Base-by-base conservation (phyloP, 2,113 vertebrate species). In the Cyprinodon brontotheroides region DNA sequence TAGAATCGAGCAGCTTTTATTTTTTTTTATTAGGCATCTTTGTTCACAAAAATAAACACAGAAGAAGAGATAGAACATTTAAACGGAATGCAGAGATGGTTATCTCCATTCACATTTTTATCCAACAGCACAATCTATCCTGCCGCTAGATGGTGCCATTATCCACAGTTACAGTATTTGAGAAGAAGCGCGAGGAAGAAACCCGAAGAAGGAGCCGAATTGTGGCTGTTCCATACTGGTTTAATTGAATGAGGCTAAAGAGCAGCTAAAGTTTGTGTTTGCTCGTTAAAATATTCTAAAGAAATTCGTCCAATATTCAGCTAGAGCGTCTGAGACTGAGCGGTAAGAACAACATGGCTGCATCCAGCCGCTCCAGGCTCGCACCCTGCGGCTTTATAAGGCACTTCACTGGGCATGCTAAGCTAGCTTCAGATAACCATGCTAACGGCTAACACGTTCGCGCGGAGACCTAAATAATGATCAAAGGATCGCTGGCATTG, bases 181-280 rank as follows among this genome's bases (percentile, higher is more conserved):
- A 2, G 47, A 14, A 17, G 15, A 50, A 50, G 13, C 17, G n/a
- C 8, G 14, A 57, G 17, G 50, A n/a, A 53, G 50, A 20, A 8
- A 17, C 17, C 50, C 62, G 70, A 37, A 60, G 64, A 11, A 68
- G 60, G 60, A 47, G 41, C 45, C 47, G 47, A 62, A 36, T 29
- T 20, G 65, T 74, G 67, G 71, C 48, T 60, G 41, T 22, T 63
- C 64, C 40, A 79, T 61, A 79, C 66, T 59, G 70, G 38, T 57
- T 79, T 79, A 61, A 79, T 79, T 79, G 60, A 79, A 79, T 79
- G 77, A 79, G 65, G 50, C 41, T 47, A 10, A 40, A 41, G 11
- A 62, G 12, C 37, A 59, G 17, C 39, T 39, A 64, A 62, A 50
- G 11, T 64, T 62, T 41, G 38, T 68, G 17, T 39, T 29, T 50